These are phyloP conservation scores for Alviniconcha strummeri DNA, from an alignment of 2,888 invertebrate species.

Conservation along the genomic window DNA sequence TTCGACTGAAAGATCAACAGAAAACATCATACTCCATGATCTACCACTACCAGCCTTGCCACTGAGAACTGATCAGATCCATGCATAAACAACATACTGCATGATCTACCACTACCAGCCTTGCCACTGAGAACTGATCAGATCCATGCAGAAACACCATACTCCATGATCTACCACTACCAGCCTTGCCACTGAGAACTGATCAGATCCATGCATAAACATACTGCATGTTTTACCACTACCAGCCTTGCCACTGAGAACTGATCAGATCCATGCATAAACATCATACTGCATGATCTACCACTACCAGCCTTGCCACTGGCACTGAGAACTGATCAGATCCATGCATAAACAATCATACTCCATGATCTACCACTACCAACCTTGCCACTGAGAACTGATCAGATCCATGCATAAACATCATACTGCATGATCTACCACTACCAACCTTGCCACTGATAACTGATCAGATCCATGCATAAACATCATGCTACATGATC, in stretches of 20 bases:
- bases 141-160: not conserved
- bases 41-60: not conserved
- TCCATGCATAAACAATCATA: not conserved
- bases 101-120: no score
- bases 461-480: no score
- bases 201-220: not conserved
- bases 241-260: not conserved
- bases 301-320: no score
- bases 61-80: not conserved
- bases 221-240: not conserved
- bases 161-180: not conserved
- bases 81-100: not conserved
- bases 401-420: no score
- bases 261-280: not conserved
- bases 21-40: not conserved
- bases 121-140: no score
- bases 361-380: not conserved
- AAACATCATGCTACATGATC: no score
- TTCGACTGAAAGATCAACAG: conserved; percentile 47
- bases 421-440: no score
- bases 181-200: not conserved
- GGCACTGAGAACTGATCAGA: no score
- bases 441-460: no score
- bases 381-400: not conserved
- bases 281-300: not conserved